These are phyloP conservation scores for Rhingia rostrata DNA, from an alignment of 2,888 invertebrate species.

Conservation along the genomic window DNA sequence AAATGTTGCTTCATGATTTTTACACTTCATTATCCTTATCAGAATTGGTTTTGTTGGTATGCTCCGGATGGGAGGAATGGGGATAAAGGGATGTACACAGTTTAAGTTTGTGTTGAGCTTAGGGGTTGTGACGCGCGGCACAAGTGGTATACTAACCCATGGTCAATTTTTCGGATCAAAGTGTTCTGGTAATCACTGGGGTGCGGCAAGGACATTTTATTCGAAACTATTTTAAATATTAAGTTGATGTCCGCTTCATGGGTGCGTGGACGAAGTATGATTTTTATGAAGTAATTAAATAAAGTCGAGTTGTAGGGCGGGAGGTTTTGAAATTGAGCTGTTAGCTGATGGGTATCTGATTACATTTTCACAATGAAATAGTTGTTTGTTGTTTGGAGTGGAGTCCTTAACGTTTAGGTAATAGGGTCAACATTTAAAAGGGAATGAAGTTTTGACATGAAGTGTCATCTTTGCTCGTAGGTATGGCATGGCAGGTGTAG, in stretches of 20 bases:
- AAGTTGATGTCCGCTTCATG: not conserved
- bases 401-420: not conserved
- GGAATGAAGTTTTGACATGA: no score
- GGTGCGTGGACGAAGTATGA: slow-evolving; percentile 22
- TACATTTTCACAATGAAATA: not conserved
- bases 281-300: slow-evolving; percentile 51
- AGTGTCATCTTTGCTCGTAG: no score
- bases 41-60: slow-evolving; percentile 37
- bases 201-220: slow-evolving; percentile 29
- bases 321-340: slow-evolving; percentile 41
- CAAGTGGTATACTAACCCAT: slow-evolving; percentile 32
- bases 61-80: not conserved
- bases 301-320: slow-evolving; percentile 23
- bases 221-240: slow-evolving; percentile 55
- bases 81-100: slow-evolving; percentile 18
- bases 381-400: no score
- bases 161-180: slow-evolving; percentile 56
- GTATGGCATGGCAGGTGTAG: no score
- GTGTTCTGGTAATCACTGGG: slow-evolving; percentile 50
- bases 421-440: not conserved
- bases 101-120: slow-evolving; percentile 6
- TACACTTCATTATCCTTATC: slow-evolving; percentile 71
- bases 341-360: slow-evolving; percentile 32
- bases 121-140: slow-evolving; percentile 1
- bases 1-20: slow-evolving; percentile 71